These are phyloP conservation scores for Synchiropus splendidus DNA, from an alignment of 2,113 vertebrate genomes.

Conservation along the genomic window DNA sequence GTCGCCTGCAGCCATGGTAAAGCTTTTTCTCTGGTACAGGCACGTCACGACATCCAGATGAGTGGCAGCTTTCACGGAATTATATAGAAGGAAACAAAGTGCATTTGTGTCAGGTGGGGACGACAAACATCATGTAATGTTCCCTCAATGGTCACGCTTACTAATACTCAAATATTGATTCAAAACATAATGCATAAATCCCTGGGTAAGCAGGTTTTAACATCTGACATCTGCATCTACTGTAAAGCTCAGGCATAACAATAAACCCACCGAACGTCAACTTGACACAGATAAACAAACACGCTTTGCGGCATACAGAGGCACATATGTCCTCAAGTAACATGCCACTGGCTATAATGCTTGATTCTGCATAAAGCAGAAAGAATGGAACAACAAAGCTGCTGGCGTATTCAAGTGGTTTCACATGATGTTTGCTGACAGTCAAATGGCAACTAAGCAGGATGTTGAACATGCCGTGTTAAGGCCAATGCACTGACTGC, in stretches of 20 bases:
- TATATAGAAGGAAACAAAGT: too few species aligned
- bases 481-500: conserved; percentile 24
- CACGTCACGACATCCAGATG: conserved; percentile 4
- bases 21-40: conserved; percentile 3
- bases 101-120: too few species aligned
- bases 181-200: conserved; percentile 2
- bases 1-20: conserved; percentile 14
- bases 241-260: conserved; percentile 17
- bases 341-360: conserved; percentile 1
- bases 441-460: too few species aligned
- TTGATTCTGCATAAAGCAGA: conserved; percentile 11
- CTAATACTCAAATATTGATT: neutral
- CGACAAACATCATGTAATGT: too few species aligned
- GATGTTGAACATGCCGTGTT: neutral
- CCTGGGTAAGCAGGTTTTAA: neutral
- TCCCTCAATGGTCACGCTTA: neutral
- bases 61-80: conserved; percentile 1
- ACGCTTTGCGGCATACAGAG: neutral
- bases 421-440: conserved; percentile 3
- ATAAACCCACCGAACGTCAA: conserved; percentile 9
- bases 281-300: conserved; percentile 25
- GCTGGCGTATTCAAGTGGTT: conserved; percentile 11
- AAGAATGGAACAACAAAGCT: conserved; percentile 15
- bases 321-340: conserved; percentile 7
- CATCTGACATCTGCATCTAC: conserved; percentile 12